Evolutionary conservation across 1,140 invertebrate genomes (phyloP).

Genomic region (Eufriesea mexicana): DNA sequence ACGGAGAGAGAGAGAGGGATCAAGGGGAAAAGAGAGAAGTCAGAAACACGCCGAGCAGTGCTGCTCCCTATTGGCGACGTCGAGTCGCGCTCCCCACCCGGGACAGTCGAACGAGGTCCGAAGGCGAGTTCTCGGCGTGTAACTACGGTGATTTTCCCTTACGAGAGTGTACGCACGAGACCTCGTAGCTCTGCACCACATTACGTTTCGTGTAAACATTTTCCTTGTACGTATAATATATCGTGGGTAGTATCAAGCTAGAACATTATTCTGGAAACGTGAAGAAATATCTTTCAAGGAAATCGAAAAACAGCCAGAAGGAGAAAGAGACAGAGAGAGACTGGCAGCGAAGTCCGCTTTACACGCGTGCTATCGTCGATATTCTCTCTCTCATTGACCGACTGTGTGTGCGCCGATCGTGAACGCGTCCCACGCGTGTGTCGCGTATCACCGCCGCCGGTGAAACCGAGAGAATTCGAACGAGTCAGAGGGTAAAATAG

Average conservation of each 20-base stretch:
- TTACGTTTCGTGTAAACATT: conserved; percentile 31
- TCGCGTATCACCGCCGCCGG: conserved; percentile 65
- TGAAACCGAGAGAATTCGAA: conserved; percentile 65
- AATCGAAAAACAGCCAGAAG: conserved; percentile 40
- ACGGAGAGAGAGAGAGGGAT: conserved; percentile 17
- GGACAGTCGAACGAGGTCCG: conserved; percentile 66
- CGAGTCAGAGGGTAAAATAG: conserved; percentile 68
- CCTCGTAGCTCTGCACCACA: conserved; percentile 25
- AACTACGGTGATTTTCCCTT: conserved; percentile 63
- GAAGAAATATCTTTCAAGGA: conserved; percentile 22
- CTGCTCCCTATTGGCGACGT: conserved; percentile 73
- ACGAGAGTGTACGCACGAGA: conserved; percentile 54
- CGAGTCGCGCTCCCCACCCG: conserved; percentile 70
- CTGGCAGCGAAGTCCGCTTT: conserved; percentile 19
- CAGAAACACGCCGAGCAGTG: conserved; percentile 65
- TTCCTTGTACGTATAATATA: neutral
- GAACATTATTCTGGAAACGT: conserved; percentile 4
- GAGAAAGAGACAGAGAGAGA: neutral
- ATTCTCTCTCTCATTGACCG: neutral
- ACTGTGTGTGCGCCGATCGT: conserved; percentile 38
- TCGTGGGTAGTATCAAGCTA: neutral
- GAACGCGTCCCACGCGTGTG: conserved; percentile 58
- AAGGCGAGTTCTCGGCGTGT: conserved; percentile 59
- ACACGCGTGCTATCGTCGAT: conserved; percentile 30
- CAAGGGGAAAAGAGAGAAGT: conserved; percentile 32